Evolutionary conservation across 2,888 invertebrate genomes (phyloP), one percentile per base, ranked within the genome.

Genomic region (Trimorus sp.): DNA sequence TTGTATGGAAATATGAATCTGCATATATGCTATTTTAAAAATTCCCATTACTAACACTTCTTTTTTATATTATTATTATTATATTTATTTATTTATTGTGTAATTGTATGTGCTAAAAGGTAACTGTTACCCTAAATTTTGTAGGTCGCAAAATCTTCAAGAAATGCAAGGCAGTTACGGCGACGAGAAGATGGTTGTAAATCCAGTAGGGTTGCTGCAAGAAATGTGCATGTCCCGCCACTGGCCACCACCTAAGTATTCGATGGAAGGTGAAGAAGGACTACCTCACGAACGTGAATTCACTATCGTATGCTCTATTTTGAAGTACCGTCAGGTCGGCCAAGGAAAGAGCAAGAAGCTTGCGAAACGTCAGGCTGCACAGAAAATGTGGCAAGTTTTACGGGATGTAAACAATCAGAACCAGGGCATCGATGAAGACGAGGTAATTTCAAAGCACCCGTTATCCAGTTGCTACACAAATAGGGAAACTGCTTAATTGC

Each of bases 151-250:
- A 84, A 91, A 88, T 87, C 93, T 89, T 14, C 90, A 89, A 89
- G 91, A 92, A 58, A 76, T 90, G 40, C 87, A 90, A 84, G 84
- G 87, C 15, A 85, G 86, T 53, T 91, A 89, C 68, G 90, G 89
- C 87, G 96, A 97, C 85, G 97, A 97, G 88, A 97, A 96, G 90
- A 94, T 96, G 79, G 95, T 96, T 92, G 97, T 97, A 11, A 98
- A 99, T 92, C 99, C 99, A 2, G 98, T 99, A 82, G 99, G 99
- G 15, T 97, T 97, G 93, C 93, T 99, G 70, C 97, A 97, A 92
- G 99, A 99, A 92, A 94, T 98, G 92, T 98, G 98, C 91, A 98
- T 98, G 97, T 97, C 98, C 53, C 95, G 97, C 69, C 96, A 98
- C 86, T 97, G 98, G 96, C 98, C 98, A 40, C 98, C 98, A 51